Conservation (phyloP, 2,888 invertebrate genomes). For the Altica lythri region DNA sequence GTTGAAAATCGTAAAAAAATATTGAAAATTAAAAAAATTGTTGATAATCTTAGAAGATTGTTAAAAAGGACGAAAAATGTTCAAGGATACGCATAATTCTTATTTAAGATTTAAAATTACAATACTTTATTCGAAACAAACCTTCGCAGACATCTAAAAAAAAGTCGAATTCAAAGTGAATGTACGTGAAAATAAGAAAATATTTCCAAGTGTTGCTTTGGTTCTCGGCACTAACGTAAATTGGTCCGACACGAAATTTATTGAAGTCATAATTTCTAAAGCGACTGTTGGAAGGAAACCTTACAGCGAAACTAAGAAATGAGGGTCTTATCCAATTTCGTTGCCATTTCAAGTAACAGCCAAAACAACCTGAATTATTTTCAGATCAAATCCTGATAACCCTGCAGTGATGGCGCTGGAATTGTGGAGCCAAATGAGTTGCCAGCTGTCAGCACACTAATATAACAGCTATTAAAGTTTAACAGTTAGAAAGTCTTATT, state of each 20-base stretch:
- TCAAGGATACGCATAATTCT: no score
- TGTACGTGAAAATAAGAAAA: no score
- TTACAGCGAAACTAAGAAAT: slow-evolving; percentile 18
- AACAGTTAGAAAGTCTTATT: slow-evolving; percentile 11
- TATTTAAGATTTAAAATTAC: no score
- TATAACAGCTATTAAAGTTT: slow-evolving; percentile 10
- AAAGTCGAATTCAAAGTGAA: no score
- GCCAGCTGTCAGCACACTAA: slow-evolving; percentile 12
- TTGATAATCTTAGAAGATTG: no score
- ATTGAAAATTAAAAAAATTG: no score
- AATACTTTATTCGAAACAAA: no score
- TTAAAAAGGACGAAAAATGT: no score
- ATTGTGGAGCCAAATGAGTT: slow-evolving; percentile 7
- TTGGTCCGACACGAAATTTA: slow-evolving; percentile 21
- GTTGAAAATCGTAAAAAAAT: no score
- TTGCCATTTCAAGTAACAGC: slow-evolving; percentile 14
- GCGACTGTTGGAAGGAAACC: slow-evolving; percentile 13
- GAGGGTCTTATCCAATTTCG: slow-evolving; percentile 19
- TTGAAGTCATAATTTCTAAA: slow-evolving; percentile 21
- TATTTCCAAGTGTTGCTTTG: slow-evolving; percentile 19
- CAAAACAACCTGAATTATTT: slow-evolving; percentile 21
- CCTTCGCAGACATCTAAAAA: no score
- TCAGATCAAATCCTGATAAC: slow-evolving; percentile 17
- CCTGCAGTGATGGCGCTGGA: neutral
- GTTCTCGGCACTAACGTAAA: slow-evolving; percentile 22